Evolutionary conservation across 2,113 vertebrate genomes (phyloP).

Genomic region (Pedetes capensis): DNA sequence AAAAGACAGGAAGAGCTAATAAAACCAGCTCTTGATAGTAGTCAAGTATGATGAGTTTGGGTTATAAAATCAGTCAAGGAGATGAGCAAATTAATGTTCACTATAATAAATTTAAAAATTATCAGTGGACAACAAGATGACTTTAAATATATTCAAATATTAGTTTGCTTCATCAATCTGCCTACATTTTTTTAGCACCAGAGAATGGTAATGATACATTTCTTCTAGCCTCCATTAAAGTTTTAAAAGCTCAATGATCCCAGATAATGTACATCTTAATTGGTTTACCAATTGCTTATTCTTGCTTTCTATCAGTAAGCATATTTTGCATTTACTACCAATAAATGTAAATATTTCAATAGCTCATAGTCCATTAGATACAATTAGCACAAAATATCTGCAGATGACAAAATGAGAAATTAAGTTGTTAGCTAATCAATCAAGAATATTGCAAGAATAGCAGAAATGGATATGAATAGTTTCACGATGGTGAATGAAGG

Average conservation of each 20-base stretch:
- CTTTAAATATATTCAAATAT: constrained; percentile 53
- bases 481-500: not conserved
- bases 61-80: constrained; percentile 25
- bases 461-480: constrained; percentile 52
- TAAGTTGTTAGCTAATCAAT: constrained; percentile 79
- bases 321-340: constrained; percentile 74
- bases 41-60: not conserved
- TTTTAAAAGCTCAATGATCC: constrained; percentile 69
- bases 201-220: constrained; percentile 53
- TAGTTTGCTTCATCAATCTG: constrained; percentile 36
- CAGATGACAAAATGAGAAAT: constrained; percentile 77
- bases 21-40: not conserved
- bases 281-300: constrained; percentile 71
- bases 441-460: constrained; percentile 70
- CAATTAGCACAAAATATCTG: constrained; percentile 78
- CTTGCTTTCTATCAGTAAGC: constrained; percentile 74
- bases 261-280: constrained; percentile 64
- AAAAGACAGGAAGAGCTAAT: not conserved
- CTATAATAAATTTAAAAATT: constrained; percentile 29
- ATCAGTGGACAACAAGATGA: constrained; percentile 36
- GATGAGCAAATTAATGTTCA: constrained; percentile 30
- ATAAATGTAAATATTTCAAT: constrained; percentile 78
- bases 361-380: constrained; percentile 79
- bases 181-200: not conserved
- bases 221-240: constrained; percentile 70